Evolutionary conservation across 2,888 invertebrate genomes (phyloP).

Genomic region (Lasiommata megera): DNA sequence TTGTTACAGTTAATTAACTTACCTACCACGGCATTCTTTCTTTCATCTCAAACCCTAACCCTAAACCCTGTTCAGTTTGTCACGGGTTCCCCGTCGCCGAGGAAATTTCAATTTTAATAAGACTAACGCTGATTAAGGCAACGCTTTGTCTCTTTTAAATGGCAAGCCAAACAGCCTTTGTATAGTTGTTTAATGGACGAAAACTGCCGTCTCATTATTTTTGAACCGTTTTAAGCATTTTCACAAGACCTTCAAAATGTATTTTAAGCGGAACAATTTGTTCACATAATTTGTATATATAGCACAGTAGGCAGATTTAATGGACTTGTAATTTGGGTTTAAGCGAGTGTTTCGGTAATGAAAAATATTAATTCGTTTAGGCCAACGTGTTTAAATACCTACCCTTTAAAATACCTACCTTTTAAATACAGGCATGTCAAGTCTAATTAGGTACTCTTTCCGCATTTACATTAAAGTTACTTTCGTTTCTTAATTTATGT

Average conservation of each 20-base stretch:
- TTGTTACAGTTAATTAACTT: background rate
- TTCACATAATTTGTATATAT: slow-evolving; percentile 3
- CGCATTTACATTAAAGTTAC: no score
- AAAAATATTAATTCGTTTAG: background rate
- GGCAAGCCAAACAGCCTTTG: slow-evolving; percentile 32
- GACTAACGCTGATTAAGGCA: slow-evolving; percentile 26
- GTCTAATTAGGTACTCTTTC: no score
- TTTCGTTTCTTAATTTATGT: no score
- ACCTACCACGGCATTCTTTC: background rate
- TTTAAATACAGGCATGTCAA: no score
- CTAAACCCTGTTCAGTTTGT: slow-evolving; percentile 5
- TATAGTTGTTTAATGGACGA: slow-evolving; percentile 34
- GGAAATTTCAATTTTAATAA: slow-evolving; percentile 26
- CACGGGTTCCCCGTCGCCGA: background rate
- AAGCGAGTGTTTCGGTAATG: background rate
- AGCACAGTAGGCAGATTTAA: slow-evolving; percentile 4
- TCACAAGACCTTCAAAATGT: slow-evolving; percentile 18
- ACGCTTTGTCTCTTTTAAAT: slow-evolving; percentile 29
- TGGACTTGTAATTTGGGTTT: slow-evolving; percentile 4
- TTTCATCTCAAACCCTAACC: background rate
- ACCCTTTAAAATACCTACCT: no score
- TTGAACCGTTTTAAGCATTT: slow-evolving; percentile 31
- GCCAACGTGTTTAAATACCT: no score
- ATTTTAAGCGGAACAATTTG: slow-evolving; percentile 11
- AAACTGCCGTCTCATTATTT: slow-evolving; percentile 34